A percentile compares a stretch with the other conserved stretches of the same genome.
These are phyloP conservation scores for Pangasius larnaudii DNA, from an alignment of 2,797 vertebrate species.

Conservation along the genomic window DNA sequence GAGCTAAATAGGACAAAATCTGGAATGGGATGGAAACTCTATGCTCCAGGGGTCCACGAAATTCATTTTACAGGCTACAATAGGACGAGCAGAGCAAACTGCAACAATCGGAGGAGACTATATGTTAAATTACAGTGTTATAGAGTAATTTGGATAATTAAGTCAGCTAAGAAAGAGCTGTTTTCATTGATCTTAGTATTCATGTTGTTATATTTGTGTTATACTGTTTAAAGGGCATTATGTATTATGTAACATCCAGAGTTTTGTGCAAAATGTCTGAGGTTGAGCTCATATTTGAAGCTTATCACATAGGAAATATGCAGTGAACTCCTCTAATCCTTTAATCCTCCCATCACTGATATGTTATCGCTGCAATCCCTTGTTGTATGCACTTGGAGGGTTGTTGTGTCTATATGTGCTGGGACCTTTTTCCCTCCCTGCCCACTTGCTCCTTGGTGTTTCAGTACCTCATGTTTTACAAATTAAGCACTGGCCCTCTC, in stretches of 20 bases:
- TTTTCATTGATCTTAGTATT: background rate
- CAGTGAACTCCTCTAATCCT: background rate
- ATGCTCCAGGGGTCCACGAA: no score
- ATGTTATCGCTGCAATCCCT: background rate
- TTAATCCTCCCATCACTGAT: no score
- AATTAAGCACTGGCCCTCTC: background rate
- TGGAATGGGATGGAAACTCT: background rate
- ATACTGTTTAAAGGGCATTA: background rate
- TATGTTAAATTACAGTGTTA: background rate
- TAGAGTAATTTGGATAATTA: background rate
- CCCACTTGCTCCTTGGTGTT: background rate
- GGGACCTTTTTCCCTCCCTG: no score
- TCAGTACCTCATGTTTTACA: constrained; percentile 12
- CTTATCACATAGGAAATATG: background rate
- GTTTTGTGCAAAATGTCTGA: background rate
- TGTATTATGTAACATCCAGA: background rate
- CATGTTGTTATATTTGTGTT: background rate
- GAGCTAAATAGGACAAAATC: background rate
- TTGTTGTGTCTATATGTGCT: background rate
- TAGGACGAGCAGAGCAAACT: background rate
- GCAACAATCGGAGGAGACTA: background rate
- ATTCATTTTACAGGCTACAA: background rate
- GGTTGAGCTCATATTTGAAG: background rate
- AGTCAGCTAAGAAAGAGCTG: background rate
- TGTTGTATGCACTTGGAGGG: background rate